Base-by-base conservation (phyloP, 2,113 vertebrate genomes). In the Anhinga anhinga region DNA sequence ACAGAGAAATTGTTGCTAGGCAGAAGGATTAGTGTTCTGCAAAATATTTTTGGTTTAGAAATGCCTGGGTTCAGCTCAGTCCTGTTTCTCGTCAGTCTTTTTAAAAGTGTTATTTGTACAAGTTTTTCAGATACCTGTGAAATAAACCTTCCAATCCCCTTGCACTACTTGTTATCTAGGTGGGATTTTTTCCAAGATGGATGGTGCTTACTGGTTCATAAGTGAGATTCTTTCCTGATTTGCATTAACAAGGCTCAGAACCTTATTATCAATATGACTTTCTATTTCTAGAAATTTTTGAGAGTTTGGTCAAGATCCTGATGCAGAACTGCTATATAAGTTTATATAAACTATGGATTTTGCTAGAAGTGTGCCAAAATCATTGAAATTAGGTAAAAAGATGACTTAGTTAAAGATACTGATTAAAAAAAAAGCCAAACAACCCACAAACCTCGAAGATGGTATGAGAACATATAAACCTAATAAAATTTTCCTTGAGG, bases 111-210 rank as follows among this genome's bases (percentile, higher is more conserved):
- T 78, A 26, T 63, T 93, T 74, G 11, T 50, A 66, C 15, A 62
- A 91, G 38, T 20, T 94, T 85, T 88, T 79, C 52, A 69, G 50
- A 26, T 67, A 42, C 7, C 44, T 47, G 5, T 55, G 61, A 82
- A 72, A 59, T 44, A 72, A 67, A 79, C 4, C 10, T 87, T 67
- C 17, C 11, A 42, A 63, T 44, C 2, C 6, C 34, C 36, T 91
- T 56, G 22, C 12, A 42, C 47, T 81, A 20, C 18, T 4, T 82
- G 2, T 88, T 80, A 32, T 8, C 20, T 82, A n/a, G 30, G 15
- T 52, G 11, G 1, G 1, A 1, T 13, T 11, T 38, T 82, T 58
- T 8, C 10, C 13, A 30, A 66, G 3, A 15, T 40, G 6, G 3
- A 9, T 81, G 22, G 7, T 90, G 3, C 26, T 76, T 71, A 26